Percentiles rank a stretch among this genome's conserved stretches.
phyloP scores from a whole-genome alignment of 2,113 vertebrate species.

The Oncorhynchus kisutch region DNA sequence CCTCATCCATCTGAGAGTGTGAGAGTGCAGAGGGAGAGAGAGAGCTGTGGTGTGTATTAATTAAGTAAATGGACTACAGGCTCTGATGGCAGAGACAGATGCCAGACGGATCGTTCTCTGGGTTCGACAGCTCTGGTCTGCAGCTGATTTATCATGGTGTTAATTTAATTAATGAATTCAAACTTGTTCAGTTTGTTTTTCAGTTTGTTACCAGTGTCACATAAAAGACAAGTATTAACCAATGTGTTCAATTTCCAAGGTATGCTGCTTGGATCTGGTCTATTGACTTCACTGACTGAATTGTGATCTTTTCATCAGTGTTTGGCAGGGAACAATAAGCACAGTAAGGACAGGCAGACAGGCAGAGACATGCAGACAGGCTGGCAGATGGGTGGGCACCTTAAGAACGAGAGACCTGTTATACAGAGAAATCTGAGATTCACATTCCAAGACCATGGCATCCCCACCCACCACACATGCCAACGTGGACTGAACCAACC shows the following conservation, averaged over 20 bases:
- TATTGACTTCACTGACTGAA: too few relatives aligned
- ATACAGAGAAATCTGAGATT: constrained; percentile 7
- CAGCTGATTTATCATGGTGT: constrained; percentile 24
- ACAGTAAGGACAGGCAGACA: background rate
- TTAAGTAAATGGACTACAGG: too few relatives aligned
- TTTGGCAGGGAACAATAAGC: too few relatives aligned
- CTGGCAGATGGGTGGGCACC: background rate
- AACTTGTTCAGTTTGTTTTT: background rate
- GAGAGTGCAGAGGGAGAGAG: too few relatives aligned
- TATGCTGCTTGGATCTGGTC: too few relatives aligned
- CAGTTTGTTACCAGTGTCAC: too few relatives aligned
- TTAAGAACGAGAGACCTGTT: background rate
- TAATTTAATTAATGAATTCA: constrained; percentile 54
- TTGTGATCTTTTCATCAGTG: too few relatives aligned
- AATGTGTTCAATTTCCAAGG: too few relatives aligned
- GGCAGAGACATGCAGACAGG: constrained; percentile 3
- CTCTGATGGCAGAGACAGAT: too few relatives aligned
- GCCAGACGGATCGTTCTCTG: constrained; percentile 59
- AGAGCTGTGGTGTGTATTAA: too few relatives aligned
- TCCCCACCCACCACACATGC: background rate
- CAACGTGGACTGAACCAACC: constrained; percentile 10
- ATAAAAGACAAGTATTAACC: too few relatives aligned
- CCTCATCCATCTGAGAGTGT: too few relatives aligned
- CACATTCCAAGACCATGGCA: constrained; percentile 13
- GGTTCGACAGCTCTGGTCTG: constrained; percentile 45